A percentile compares a stretch with the other conserved stretches of the same genome.
Conservation (phyloP, 2,797 vertebrate genomes). For the Rhabdomys pumilio region DNA sequence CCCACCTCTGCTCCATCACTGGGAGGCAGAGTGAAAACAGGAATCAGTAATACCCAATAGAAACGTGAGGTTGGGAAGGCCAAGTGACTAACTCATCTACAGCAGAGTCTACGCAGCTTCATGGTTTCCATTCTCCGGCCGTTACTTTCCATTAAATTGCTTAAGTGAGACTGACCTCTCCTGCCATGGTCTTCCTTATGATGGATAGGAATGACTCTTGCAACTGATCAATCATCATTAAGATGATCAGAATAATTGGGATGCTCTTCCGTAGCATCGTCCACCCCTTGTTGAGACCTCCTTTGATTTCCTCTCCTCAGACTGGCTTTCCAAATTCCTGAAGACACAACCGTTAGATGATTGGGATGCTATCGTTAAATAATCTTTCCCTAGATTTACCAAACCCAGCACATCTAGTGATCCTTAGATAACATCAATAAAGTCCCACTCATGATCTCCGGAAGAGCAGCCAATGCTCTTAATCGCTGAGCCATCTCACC, state of each 20-base stretch:
- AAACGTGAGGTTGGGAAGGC: background rate
- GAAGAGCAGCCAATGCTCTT: no score
- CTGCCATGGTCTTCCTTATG: background rate
- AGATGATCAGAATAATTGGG: slow-evolving; percentile 22
- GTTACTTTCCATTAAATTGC: slow-evolving; percentile 32
- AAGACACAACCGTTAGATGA: background rate
- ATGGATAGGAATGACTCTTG: background rate
- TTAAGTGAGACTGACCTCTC: background rate
- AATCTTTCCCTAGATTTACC: background rate
- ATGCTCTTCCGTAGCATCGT: background rate
- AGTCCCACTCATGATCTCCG: background rate
- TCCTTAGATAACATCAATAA: background rate
- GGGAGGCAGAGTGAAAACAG: background rate
- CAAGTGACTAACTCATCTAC: background rate
- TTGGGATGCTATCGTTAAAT: background rate
- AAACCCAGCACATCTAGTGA: background rate
- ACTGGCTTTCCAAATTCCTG: background rate
- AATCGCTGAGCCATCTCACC: no score
- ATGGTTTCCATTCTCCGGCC: background rate
- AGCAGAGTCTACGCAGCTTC: background rate
- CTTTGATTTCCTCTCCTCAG: background rate
- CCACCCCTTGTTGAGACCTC: background rate
- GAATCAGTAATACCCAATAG: background rate
- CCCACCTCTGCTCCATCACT: background rate
- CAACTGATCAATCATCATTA: background rate